Percentiles rank a stretch among this genome's conserved stretches.
Evolutionary conservation across 92 coral and sea anemone genomes (phyloP).

Genomic region (Zoanthus sansibaricus): DNA sequence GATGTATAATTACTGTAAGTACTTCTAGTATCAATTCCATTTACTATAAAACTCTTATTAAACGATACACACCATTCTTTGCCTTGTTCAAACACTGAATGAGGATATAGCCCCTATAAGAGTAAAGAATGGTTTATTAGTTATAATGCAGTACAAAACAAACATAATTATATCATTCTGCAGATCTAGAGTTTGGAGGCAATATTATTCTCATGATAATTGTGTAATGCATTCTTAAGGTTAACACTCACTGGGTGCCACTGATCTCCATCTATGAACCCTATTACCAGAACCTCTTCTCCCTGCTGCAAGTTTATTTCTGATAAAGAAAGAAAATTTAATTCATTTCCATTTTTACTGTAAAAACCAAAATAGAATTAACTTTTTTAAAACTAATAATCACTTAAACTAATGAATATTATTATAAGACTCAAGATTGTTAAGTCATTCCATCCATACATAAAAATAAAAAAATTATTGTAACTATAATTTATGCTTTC

Average conservation of each 20-base stretch:
- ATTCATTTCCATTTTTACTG: neutral
- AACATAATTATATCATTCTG: too few species aligned
- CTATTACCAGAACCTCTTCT: conserved; percentile 91
- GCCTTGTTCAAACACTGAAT: conserved; percentile 67
- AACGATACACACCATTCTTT: conserved; percentile 79
- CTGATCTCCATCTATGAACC: conserved; percentile 73
- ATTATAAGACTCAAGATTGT: too few species aligned
- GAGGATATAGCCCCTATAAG: conserved; percentile 78
- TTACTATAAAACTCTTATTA: neutral
- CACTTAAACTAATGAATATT: too few species aligned
- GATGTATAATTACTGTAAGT: too few species aligned
- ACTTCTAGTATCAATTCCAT: too few species aligned
- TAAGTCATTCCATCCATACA: too few species aligned
- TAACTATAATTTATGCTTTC: neutral
- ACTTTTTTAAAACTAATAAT: too few species aligned
- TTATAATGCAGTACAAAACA: neutral
- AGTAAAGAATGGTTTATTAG: neutral
- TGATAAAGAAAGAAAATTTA: conserved; percentile 6
- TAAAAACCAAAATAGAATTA: too few species aligned
- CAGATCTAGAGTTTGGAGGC: too few species aligned
- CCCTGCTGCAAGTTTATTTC: conserved; percentile 82
- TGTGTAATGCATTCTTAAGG: neutral
- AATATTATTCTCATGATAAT: neutral
- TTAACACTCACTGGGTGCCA: conserved; percentile 91
- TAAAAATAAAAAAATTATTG: neutral